Evolutionary conservation across 2,797 vertebrate species (phyloP).

Genomic region (Clangula hyemalis): DNA sequence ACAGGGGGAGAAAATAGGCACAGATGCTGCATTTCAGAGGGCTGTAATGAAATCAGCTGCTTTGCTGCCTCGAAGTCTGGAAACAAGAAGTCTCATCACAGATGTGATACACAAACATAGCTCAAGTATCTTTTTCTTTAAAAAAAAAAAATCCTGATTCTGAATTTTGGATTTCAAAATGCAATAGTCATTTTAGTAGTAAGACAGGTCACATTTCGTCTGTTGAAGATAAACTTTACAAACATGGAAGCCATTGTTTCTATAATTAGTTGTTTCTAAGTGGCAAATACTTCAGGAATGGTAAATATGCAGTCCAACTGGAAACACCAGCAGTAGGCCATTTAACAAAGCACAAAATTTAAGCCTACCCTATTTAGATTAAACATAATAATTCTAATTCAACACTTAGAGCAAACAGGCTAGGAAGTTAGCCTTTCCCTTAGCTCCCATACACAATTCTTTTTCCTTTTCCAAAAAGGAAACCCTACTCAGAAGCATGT

Average conservation of each 20-base stretch:
- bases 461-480: background rate
- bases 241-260: slow-evolving; percentile 60
- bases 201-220: slow-evolving; percentile 19
- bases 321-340: slow-evolving; percentile 31
- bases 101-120: background rate
- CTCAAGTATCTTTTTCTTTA: background rate
- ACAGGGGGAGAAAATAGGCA: slow-evolving; percentile 55
- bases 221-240: slow-evolving; percentile 60
- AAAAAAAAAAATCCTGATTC: background rate
- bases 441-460: background rate
- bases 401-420: slow-evolving; percentile 8
- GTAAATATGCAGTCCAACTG: slow-evolving; percentile 61
- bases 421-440: background rate
- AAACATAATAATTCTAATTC: background rate
- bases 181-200: background rate
- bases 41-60: slow-evolving; percentile 44
- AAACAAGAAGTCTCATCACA: slow-evolving; percentile 34
- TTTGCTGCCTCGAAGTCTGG: slow-evolving; percentile 7
- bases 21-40: slow-evolving; percentile 37
- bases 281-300: slow-evolving; percentile 60
- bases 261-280: slow-evolving; percentile 60
- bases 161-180: background rate
- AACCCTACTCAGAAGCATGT: background rate
- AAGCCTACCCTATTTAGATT: slow-evolving; percentile 6
- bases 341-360: background rate